Evolutionary conservation across 2,113 vertebrate genomes (phyloP).

Genomic region (Cettia cetti): DNA sequence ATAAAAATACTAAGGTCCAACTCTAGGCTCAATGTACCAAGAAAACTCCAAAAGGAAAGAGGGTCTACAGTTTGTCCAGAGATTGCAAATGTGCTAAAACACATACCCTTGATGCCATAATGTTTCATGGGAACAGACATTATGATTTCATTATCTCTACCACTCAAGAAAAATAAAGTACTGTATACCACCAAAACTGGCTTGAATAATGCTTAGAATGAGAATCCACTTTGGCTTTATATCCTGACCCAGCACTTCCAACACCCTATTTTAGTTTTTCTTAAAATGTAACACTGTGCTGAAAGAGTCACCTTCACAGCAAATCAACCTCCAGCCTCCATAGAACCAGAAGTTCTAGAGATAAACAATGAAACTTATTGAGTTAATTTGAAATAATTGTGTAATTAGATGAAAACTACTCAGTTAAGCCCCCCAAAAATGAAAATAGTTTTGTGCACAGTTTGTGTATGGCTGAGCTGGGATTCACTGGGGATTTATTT

Average conservation of each 20-base stretch:
- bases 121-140: not conserved
- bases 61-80: not conserved
- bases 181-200: not conserved
- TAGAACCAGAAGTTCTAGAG: not conserved
- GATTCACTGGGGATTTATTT: slow-evolving; percentile 1
- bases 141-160: not conserved
- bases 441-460: not conserved
- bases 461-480: not conserved
- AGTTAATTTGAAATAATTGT: not conserved
- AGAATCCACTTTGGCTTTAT: not conserved
- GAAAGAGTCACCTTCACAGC: not conserved
- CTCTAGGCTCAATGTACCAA: not conserved
- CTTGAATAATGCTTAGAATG: not conserved
- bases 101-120: not conserved
- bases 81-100: not conserved
- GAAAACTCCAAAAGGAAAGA: not conserved
- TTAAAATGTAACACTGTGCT: not conserved
- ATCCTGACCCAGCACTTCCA: not conserved
- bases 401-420: not conserved
- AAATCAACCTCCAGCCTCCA: not conserved
- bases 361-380: not conserved
- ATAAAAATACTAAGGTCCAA: not conserved
- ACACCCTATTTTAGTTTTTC: not conserved
- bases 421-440: not conserved
- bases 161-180: not conserved